A percentile compares a stretch with the other conserved stretches of the same genome.
phyloP scores from a whole-genome alignment of 2,797 vertebrate genomes.

The Otus scops region DNA sequence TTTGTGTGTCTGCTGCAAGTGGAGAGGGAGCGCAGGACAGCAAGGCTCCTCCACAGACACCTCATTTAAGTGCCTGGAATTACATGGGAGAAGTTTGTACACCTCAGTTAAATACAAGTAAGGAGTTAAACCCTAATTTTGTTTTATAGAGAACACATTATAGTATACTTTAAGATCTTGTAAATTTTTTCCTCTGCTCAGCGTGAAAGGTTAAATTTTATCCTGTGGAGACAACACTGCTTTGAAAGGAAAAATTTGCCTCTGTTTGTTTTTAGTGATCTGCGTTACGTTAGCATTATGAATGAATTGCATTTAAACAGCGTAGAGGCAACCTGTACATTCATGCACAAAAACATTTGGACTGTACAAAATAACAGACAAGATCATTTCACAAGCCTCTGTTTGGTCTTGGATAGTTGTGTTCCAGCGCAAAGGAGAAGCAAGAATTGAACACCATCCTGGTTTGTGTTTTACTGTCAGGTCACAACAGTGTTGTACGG shows the following conservation, averaged over 20 bases:
- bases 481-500: background rate
- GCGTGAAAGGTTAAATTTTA: background rate
- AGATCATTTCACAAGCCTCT: background rate
- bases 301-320: background rate
- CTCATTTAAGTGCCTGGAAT: background rate
- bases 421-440: background rate
- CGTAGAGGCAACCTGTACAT: background rate
- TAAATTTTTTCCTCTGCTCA: background rate
- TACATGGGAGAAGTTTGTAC: background rate
- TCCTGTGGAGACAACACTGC: background rate
- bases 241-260: background rate
- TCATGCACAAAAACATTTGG: background rate
- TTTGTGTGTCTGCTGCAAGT: background rate
- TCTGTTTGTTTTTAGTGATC: background rate
- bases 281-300: background rate
- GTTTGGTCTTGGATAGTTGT: background rate
- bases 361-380: background rate
- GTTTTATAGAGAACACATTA: background rate
- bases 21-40: background rate
- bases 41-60: background rate
- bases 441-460: background rate
- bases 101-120: background rate
- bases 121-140: background rate
- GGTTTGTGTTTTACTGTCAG: background rate
- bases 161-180: background rate